phyloP scores from a whole-genome alignment of 2,888 invertebrate species.

The Eristalis intricaria region DNA sequence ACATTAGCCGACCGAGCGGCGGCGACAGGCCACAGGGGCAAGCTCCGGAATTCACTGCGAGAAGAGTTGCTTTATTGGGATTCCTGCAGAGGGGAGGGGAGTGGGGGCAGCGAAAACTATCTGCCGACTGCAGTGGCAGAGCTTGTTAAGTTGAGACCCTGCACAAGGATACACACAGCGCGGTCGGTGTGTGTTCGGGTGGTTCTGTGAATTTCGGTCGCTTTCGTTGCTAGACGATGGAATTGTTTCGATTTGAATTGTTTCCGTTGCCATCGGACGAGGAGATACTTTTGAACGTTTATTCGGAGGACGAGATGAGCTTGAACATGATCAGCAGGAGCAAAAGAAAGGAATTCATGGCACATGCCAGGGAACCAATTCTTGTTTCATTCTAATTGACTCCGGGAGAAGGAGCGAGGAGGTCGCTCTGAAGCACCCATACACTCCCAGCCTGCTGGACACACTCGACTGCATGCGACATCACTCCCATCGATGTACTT shows the following conservation, averaged over 20 bases:
- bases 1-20: constrained; percentile 5
- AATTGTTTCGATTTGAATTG: background rate
- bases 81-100: background rate
- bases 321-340: too few species aligned
- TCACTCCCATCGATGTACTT: background rate
- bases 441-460: background rate
- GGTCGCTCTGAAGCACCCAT: too few species aligned
- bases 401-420: too few species aligned
- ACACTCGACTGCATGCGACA: background rate
- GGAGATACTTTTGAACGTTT: background rate
- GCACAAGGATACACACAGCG: background rate
- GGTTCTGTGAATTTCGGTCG: background rate
- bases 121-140: background rate
- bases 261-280: background rate
- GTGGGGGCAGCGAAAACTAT: background rate
- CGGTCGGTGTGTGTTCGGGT: background rate
- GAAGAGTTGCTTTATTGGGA: constrained; percentile 52
- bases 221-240: background rate
- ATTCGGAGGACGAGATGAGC: background rate
- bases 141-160: background rate
- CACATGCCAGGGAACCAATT: too few species aligned
- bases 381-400: too few species aligned
- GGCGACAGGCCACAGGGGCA: background rate
- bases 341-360: too few species aligned
- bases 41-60: constrained; percentile 4